phyloP scores from a whole-genome alignment of 2,113 vertebrate genomes.

The Nerophis lumbriciformis region DNA sequence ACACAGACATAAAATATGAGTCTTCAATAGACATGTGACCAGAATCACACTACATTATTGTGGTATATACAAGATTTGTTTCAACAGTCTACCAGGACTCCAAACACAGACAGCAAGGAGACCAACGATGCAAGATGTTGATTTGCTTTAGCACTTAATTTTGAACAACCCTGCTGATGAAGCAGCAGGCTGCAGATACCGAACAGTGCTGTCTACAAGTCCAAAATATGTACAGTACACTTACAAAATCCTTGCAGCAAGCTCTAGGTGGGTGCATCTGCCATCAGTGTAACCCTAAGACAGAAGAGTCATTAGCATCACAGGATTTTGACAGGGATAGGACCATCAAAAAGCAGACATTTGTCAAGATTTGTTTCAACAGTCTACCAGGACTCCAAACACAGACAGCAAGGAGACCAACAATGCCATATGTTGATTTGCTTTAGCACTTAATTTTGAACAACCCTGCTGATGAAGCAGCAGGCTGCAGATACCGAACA shows the following conservation, averaged over 20 bases:
- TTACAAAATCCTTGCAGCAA: too few species aligned
- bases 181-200: conserved; percentile 82
- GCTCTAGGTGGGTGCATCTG: too few species aligned
- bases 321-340: too few species aligned
- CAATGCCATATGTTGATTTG: conserved; percentile 80
- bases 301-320: too few species aligned
- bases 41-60: too few species aligned
- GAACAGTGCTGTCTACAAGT: conserved; percentile 62
- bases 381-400: conserved; percentile 81
- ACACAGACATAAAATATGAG: neutral
- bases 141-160: conserved; percentile 79
- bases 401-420: conserved; percentile 76
- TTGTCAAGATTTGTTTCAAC: conserved; percentile 65
- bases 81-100: conserved; percentile 84
- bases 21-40: too few species aligned
- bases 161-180: conserved; percentile 74
- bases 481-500: conserved; percentile 83
- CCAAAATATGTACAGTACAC: too few species aligned
- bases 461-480: conserved; percentile 64
- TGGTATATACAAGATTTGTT: conserved; percentile 39
- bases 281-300: too few species aligned
- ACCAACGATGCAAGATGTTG: conserved; percentile 85
- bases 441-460: conserved; percentile 82
- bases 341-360: too few species aligned
- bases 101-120: conserved; percentile 67